These are phyloP conservation scores for Heteromyza rotundicornis DNA, from an alignment of 2,888 invertebrate genomes.

Conservation along the genomic window DNA sequence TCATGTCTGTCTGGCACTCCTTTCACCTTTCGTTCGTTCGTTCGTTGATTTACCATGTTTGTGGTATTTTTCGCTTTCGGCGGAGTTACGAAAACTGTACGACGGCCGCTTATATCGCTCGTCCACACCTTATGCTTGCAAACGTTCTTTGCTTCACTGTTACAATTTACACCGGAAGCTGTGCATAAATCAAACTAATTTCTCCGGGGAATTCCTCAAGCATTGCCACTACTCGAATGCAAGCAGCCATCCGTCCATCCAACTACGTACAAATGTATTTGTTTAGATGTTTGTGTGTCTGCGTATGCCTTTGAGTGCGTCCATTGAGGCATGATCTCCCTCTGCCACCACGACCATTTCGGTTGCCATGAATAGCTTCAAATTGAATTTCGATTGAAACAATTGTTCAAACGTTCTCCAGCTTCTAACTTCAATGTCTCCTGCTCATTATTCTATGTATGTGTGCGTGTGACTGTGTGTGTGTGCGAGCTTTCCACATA, in stretches of 20 bases:
- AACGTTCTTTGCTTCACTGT: no score
- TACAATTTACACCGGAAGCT: slow-evolving; percentile 54
- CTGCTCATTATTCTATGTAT: no score
- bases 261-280: not conserved
- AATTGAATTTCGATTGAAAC: slow-evolving; percentile 5
- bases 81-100: no score
- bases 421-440: no score
- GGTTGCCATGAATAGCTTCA: not conserved
- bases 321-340: not conserved
- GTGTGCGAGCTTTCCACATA: no score
- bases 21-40: no score
- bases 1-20: not conserved
- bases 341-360: not conserved
- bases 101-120: no score
- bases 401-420: no score
- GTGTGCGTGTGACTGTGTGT: no score
- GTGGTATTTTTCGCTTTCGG: no score
- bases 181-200: slow-evolving; percentile 54
- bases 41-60: no score
- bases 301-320: not conserved
- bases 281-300: not conserved
- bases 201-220: slow-evolving; percentile 45
- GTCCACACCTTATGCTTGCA: no score
- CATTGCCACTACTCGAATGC: not conserved
- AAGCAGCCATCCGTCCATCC: not conserved